phyloP scores from a whole-genome alignment of 2,888 invertebrate genomes.

The Lasioglossum vierecki region DNA sequence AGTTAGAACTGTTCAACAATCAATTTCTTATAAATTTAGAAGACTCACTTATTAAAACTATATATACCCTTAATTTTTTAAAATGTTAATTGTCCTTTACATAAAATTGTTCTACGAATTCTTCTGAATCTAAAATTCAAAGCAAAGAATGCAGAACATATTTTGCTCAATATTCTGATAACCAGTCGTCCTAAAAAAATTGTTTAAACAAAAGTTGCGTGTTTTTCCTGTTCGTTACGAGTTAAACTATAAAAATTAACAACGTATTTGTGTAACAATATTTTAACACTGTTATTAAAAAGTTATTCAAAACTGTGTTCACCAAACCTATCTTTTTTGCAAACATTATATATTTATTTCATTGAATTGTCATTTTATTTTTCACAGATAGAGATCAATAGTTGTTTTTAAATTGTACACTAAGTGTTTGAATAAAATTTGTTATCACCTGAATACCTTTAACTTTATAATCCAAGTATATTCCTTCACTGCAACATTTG shows the following conservation, averaged over 20 bases:
- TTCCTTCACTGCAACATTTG: not conserved
- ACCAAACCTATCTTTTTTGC: not conserved
- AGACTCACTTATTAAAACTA: not conserved
- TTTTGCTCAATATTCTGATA: not conserved
- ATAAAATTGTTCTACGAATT: not conserved
- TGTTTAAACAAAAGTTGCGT: not conserved
- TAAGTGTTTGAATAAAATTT: not conserved
- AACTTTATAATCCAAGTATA: too few species aligned
- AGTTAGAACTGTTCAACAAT: not conserved
- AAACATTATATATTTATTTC: not conserved
- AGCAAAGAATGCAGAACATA: not conserved
- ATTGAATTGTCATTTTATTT: not conserved
- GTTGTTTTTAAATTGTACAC: not conserved
- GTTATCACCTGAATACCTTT: too few species aligned
- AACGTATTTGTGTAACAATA: not conserved
- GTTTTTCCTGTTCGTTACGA: not conserved
- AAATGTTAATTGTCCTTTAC: not conserved
- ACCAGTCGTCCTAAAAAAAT: not conserved
- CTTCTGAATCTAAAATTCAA: not conserved
- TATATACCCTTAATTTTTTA: not conserved
- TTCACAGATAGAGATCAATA: not conserved
- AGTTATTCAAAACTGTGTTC: not conserved
- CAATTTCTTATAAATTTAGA: not conserved
- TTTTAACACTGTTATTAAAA: not conserved
- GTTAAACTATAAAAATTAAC: not conserved